Percentiles rank a stretch among this genome's conserved stretches.
phyloP scores from a whole-genome alignment of 2,113 vertebrate species.

The Psettodes erumei region DNA sequence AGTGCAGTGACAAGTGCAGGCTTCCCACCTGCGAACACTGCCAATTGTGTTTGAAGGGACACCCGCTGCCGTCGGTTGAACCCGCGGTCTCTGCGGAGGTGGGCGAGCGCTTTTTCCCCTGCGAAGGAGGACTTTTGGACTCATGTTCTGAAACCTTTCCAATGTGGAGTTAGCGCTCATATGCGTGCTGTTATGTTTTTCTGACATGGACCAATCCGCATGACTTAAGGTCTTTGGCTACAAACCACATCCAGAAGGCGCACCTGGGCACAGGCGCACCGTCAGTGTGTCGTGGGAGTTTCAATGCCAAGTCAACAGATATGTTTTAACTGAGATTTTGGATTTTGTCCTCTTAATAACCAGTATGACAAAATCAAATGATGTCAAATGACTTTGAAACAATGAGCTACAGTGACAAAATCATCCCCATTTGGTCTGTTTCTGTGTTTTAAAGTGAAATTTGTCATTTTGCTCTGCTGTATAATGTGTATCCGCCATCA shows the following conservation, averaged over 20 bases:
- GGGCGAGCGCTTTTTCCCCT: conserved; percentile 63
- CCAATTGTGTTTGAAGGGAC: conserved; percentile 70
- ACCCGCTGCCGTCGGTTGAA: conserved; percentile 57
- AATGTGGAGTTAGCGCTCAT: conserved; percentile 53
- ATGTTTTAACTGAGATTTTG: not conserved
- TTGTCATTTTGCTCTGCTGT: not conserved
- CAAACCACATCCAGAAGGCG: conserved; percentile 21
- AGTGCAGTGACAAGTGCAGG: conserved; percentile 68
- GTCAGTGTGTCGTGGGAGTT: conserved; percentile 10
- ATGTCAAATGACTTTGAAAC: conserved; percentile 12
- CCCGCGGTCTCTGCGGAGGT: conserved; percentile 51
- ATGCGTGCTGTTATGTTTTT: conserved; percentile 27
- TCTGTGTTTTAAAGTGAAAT: not conserved
- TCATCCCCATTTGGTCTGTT: not conserved
- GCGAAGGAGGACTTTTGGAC: conserved; percentile 72
- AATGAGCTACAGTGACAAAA: not conserved
- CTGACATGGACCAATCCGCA: conserved; percentile 27
- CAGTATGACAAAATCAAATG: not conserved
- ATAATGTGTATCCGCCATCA: not conserved
- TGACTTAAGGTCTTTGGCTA: conserved; percentile 10
- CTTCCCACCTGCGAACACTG: conserved; percentile 71
- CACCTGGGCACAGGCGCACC: conserved; percentile 19
- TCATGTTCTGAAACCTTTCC: conserved; percentile 62
- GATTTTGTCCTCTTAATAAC: not conserved
- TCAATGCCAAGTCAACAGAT: conserved; percentile 6